These are phyloP conservation scores for Trididemnum nubilum DNA, from an alignment of 23 tunicate genomes.

Conservation along the genomic window DNA sequence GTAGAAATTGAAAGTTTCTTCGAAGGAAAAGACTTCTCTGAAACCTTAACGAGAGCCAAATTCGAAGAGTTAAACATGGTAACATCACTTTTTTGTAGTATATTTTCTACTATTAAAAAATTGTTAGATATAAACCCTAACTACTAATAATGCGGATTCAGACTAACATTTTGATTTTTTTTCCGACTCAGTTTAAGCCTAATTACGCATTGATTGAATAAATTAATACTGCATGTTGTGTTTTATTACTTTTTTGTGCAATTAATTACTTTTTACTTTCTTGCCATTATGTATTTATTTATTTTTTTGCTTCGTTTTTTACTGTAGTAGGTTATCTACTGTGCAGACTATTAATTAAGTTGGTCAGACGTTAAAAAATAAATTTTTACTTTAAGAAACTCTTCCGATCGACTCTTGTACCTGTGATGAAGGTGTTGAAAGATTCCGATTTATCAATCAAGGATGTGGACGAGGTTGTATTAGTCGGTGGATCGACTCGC, in stretches of 20 bases:
- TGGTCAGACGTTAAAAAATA: not conserved
- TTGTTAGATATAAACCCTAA: too few species aligned
- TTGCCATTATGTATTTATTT: not conserved
- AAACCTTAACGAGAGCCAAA: constrained; percentile 94
- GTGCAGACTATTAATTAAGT: not conserved
- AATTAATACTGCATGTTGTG: too few species aligned
- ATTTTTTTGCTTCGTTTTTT: too few species aligned
- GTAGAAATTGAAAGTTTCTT: constrained; percentile 95
- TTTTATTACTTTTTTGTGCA: not conserved
- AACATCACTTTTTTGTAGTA: too few species aligned
- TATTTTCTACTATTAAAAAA: too few species aligned
- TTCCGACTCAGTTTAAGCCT: not conserved
- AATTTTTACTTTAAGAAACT: constrained; percentile 50
- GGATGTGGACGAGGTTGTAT: constrained; percentile 93
- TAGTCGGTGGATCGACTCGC: constrained; percentile 99
- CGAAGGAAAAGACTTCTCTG: constrained; percentile 96
- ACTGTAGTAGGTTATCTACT: not conserved
- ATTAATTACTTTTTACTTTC: not conserved
- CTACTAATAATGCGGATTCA: not conserved
- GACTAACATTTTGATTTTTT: not conserved
- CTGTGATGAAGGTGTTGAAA: constrained; percentile 88
- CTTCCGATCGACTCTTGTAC: constrained; percentile 78
- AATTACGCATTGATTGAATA: too few species aligned
- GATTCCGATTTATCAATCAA: constrained; percentile 75
- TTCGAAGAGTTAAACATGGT: constrained; percentile 96